Evolutionary conservation across 2,113 vertebrate species (phyloP).

Genomic region (Tringa solitaria): DNA sequence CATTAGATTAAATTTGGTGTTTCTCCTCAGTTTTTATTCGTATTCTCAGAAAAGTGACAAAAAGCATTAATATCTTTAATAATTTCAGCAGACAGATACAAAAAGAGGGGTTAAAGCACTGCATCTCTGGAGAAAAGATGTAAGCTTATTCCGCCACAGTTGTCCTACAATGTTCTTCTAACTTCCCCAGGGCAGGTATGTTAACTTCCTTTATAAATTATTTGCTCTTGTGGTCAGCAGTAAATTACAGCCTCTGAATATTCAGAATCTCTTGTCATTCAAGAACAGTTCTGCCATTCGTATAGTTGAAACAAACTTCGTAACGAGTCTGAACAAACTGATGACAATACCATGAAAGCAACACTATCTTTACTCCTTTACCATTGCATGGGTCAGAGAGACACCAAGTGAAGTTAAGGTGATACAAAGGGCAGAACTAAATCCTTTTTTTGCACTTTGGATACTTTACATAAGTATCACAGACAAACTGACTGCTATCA

Average conservation of each 20-base stretch:
- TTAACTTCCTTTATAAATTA: not conserved
- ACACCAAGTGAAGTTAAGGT: not conserved
- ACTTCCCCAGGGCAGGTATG: not conserved
- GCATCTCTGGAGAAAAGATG: not conserved
- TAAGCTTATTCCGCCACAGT: not conserved
- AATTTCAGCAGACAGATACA: not conserved
- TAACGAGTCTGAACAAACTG: not conserved
- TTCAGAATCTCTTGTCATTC: not conserved
- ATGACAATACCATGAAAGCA: not conserved
- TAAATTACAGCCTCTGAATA: not conserved
- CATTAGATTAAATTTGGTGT: not conserved
- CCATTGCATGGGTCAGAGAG: not conserved
- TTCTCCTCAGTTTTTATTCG: fast-evolving
- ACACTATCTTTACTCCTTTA: not conserved
- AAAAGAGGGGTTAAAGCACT: not conserved
- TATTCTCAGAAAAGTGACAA: not conserved
- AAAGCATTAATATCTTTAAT: not conserved
- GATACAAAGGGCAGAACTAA: not conserved
- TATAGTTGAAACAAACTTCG: not conserved
- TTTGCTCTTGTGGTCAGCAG: not conserved
- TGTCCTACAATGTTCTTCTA: not conserved
- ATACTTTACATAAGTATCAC: not conserved
- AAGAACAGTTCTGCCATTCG: not conserved
- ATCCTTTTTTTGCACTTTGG: not conserved
- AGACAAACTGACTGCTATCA: not conserved